These are phyloP conservation scores for Drosophila meridionalis DNA, from an alignment of 2,888 invertebrate genomes.

Conservation along the genomic window DNA sequence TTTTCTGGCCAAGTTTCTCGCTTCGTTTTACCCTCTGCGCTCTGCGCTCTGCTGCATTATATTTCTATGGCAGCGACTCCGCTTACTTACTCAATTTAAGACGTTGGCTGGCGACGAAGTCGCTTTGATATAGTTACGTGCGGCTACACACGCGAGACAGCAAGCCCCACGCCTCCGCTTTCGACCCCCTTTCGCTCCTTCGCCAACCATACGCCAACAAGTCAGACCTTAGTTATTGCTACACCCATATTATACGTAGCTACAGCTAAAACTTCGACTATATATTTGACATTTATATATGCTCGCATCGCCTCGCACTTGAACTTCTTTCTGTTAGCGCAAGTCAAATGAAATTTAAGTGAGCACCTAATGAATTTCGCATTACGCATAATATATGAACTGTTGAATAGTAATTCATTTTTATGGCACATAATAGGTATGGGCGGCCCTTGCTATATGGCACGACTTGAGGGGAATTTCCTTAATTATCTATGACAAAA, in stretches of 20 bases:
- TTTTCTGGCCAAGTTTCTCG: slow-evolving; percentile 57
- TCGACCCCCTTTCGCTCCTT: background rate
- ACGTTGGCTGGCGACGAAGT: slow-evolving; percentile 53
- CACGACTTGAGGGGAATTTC: slow-evolving; percentile 11
- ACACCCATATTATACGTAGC: slow-evolving; percentile 42
- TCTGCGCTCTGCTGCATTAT: slow-evolving; percentile 39
- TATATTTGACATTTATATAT: slow-evolving; percentile 30
- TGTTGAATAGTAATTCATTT: slow-evolving; percentile 19
- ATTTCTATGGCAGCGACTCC: slow-evolving; percentile 54
- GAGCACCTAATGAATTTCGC: slow-evolving; percentile 50
- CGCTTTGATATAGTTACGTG: slow-evolving; percentile 70
- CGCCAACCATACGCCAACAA: slow-evolving; percentile 33
- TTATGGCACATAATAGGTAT: slow-evolving; percentile 11
- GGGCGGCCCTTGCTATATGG: background rate
- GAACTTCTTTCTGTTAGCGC: slow-evolving; percentile 45
- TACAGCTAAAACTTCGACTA: slow-evolving; percentile 35
- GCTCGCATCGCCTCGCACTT: slow-evolving; percentile 48
- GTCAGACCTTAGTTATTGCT: slow-evolving; percentile 62
- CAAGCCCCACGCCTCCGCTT: background rate
- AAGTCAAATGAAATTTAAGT: slow-evolving; percentile 54
- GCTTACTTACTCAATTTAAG: slow-evolving; percentile 67
- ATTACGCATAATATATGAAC: slow-evolving; percentile 25
- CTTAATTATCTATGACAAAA: slow-evolving; percentile 1
- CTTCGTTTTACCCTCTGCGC: background rate
- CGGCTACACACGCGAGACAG: slow-evolving; percentile 62